Evolutionary conservation across 2,113 vertebrate genomes (phyloP).

Genomic region (Corythoichthys intestinalis): DNA sequence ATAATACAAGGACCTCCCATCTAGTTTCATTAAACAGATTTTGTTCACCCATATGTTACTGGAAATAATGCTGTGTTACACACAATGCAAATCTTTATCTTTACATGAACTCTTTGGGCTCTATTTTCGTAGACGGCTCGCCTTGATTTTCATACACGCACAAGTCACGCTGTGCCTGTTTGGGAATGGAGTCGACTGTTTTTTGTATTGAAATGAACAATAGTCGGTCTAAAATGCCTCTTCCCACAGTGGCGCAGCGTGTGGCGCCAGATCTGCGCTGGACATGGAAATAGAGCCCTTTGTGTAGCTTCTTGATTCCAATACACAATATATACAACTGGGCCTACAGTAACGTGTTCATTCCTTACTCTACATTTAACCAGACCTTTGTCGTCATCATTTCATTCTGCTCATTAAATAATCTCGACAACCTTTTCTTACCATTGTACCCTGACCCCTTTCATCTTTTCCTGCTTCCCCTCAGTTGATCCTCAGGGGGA

Average conservation of each 20-base stretch:
- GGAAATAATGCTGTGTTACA: neutral
- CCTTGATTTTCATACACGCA: too few relatives aligned
- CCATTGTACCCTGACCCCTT: slow-evolving; percentile 77
- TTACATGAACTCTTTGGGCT: neutral
- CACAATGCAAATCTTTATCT: neutral
- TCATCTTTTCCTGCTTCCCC: slow-evolving; percentile 86
- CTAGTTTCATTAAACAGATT: neutral
- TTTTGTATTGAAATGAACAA: too few relatives aligned
- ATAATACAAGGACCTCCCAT: neutral
- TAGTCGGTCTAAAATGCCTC: too few relatives aligned
- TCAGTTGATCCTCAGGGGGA: slow-evolving; percentile 93
- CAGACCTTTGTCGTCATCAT: slow-evolving; percentile 7
- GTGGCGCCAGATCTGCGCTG: too few relatives aligned
- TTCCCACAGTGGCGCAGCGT: too few relatives aligned
- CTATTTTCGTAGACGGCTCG: too few relatives aligned
- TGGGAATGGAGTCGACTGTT: too few relatives aligned
- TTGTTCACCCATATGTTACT: neutral
- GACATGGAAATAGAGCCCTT: too few relatives aligned
- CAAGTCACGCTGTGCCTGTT: too few relatives aligned
- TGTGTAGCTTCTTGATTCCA: neutral
- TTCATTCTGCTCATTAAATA: slow-evolving; percentile 35
- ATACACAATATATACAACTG: neutral
- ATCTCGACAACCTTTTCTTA: slow-evolving; percentile 52
- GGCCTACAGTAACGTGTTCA: slow-evolving; percentile 10
- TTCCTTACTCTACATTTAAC: slow-evolving; percentile 26